Evolutionary conservation across 2,888 invertebrate genomes (phyloP), one percentile per base, ranked within the genome.

Genomic region (Conops quadrifasciatus): DNA sequence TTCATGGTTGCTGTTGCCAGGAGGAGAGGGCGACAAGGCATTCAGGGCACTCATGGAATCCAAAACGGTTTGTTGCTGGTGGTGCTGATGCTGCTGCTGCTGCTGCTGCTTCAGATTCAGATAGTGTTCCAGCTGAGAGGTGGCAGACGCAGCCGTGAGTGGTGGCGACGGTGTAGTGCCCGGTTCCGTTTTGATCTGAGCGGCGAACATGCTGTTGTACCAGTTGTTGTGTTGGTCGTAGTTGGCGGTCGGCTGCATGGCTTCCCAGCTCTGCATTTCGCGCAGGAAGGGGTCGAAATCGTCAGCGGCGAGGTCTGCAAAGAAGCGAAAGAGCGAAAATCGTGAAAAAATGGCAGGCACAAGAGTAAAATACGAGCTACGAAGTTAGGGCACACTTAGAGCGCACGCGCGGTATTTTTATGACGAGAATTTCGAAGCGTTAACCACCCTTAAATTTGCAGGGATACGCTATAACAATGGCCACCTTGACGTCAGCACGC

Each of bases 261-360:
- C 79, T 74, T 84, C 84, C 85, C 85, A 85, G 78, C 83, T 84
- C 76, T 85, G 85, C 86, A 85, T 85, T 65, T 76, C 83, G 75
- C 45, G 68, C 67, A 66, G 21, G n/a, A 16, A 63, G 60, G 62
- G 51, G 26, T 45, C 49, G 47, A 11, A 16, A 24, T 62, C 21
- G 26, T n/a, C n/a, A 49, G 30, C 16, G 53, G 19, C 21, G 43
- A 68, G 60, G 60, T 59, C 36, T 69, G 67, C 28, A 63, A 59
- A 28, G 59, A 56, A 36, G 63, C 16, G 16, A 59, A 63, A 70
- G 49, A 62, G 28, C 19, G 28, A 24, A 36, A 13, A 19, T 9
- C 43, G 43, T 58, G 11, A 59, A 19, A 26, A 4, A 15, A 65
- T n/a, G n/a, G n/a, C n/a, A 26, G 58, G 15, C 58, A 69, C n/a